A percentile compares a stretch with the other conserved stretches of the same genome.
phyloP scores from a whole-genome alignment of 2,797 vertebrate genomes.

The Poecilia velifera region DNA sequence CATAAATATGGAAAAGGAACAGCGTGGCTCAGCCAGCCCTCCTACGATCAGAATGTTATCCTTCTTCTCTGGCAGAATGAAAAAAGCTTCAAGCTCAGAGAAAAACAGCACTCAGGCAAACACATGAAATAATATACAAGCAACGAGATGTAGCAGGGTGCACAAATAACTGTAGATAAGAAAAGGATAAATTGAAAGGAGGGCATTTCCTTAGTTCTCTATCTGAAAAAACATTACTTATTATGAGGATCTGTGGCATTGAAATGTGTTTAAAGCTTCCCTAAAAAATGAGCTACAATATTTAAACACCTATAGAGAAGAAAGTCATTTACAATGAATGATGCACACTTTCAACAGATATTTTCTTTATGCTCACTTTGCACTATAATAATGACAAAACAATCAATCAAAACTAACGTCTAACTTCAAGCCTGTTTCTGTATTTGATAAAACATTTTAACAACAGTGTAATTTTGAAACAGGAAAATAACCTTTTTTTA shows the following conservation, averaged over 20 bases:
- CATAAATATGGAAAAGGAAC: constrained; percentile 79
- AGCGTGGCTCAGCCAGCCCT: constrained; percentile 70
- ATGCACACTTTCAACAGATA: background rate
- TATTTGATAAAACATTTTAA: background rate
- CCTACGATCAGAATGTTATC: constrained; percentile 77
- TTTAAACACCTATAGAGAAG: background rate
- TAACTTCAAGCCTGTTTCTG: background rate
- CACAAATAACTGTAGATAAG: constrained; percentile 10
- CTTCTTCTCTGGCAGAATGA: constrained; percentile 57
- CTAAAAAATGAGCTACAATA: constrained; percentile 1
- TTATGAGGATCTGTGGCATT: background rate
- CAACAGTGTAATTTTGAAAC: background rate
- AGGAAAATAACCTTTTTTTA: background rate
- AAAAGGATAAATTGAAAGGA: constrained; percentile 6
- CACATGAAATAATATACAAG: constrained; percentile 14
- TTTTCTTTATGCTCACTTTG: background rate
- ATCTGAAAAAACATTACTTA: background rate
- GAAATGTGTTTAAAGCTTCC: background rate
- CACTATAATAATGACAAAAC: background rate
- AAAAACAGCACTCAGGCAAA: constrained; percentile 30
- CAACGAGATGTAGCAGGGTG: constrained; percentile 27
- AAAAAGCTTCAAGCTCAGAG: constrained; percentile 41
- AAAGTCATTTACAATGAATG: background rate
- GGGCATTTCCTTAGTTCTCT: background rate
- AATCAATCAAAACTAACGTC: background rate